phyloP scores from a whole-genome alignment of 2,797 vertebrate species.

The Neoniphon sammara region DNA sequence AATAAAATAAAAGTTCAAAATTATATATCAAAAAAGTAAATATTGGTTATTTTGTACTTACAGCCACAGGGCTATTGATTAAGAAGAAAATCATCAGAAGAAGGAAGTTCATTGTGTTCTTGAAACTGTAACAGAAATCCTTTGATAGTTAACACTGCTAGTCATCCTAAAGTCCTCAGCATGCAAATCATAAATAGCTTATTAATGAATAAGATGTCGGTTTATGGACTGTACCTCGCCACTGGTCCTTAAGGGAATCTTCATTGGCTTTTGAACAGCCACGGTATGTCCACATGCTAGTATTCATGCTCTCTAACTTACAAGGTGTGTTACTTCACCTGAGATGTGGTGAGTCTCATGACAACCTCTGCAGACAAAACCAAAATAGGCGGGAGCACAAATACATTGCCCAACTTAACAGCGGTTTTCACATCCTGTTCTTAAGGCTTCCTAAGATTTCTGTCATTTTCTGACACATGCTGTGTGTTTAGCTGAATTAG shows the following conservation, averaged over 20 bases:
- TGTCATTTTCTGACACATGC: slow-evolving; percentile 12
- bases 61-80: slow-evolving; percentile 32
- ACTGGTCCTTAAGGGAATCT: slow-evolving; percentile 24
- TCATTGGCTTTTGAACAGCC: slow-evolving; percentile 66
- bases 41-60: slow-evolving; percentile 57
- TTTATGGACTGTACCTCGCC: slow-evolving; percentile 21
- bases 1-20: no score
- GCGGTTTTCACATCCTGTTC: slow-evolving; percentile 47
- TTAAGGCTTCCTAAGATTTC: slow-evolving; percentile 29
- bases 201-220: slow-evolving; percentile 30
- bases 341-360: slow-evolving; percentile 49
- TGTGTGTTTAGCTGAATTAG: slow-evolving; percentile 14
- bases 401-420: slow-evolving; percentile 32
- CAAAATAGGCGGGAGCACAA: slow-evolving; percentile 56
- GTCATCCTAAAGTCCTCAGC: background rate
- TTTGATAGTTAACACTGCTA: slow-evolving; percentile 6
- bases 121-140: slow-evolving; percentile 27
- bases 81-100: slow-evolving; percentile 54
- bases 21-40: no score
- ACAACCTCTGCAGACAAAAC: slow-evolving; percentile 37
- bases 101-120: slow-evolving; percentile 54
- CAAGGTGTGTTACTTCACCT: slow-evolving; percentile 63
- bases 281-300: slow-evolving; percentile 16
- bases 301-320: slow-evolving; percentile 12
- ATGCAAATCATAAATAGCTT: background rate